phyloP scores from a whole-genome alignment of 2,888 invertebrate species.

The Tetragnatha montana region DNA sequence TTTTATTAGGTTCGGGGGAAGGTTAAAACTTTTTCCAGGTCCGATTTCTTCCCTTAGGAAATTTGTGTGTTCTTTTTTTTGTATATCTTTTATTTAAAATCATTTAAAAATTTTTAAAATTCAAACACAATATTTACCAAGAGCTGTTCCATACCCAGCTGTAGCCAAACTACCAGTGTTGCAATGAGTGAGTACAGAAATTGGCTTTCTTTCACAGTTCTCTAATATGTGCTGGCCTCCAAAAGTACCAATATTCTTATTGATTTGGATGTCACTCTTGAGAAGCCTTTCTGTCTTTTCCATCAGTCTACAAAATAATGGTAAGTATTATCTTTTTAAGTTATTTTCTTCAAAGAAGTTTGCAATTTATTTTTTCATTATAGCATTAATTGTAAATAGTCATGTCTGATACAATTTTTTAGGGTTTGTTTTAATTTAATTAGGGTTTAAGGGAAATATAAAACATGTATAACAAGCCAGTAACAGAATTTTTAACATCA shows the following conservation, averaged over 20 bases:
- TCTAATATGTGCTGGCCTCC: constrained; percentile 87
- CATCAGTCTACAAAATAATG: constrained; percentile 82
- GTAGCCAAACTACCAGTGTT: constrained; percentile 99
- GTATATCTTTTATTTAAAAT: too few relatives aligned
- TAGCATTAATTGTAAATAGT: too few relatives aligned
- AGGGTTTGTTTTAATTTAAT: neutral
- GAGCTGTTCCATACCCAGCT: constrained; percentile 96
- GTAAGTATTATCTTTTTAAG: neutral
- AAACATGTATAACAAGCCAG: too few relatives aligned
- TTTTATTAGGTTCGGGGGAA: too few relatives aligned
- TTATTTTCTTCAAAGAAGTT: neutral
- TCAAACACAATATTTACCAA: constrained; percentile 81
- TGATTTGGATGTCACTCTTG: constrained; percentile 89
- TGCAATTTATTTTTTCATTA: too few relatives aligned
- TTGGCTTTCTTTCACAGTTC: constrained; percentile 79
- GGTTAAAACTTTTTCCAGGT: too few relatives aligned
- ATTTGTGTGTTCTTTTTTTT: too few relatives aligned
- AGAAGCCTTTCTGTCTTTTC: constrained; percentile 87
- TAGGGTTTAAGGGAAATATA: too few relatives aligned
- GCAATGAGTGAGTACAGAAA: constrained; percentile 94
- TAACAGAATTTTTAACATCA: too few relatives aligned
- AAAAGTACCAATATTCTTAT: constrained; percentile 88
- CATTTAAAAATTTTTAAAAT: neutral
- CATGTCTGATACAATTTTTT: neutral
- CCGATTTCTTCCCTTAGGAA: too few relatives aligned